phyloP scores from a whole-genome alignment of 2,888 invertebrate species.

The Aelia acuminata region DNA sequence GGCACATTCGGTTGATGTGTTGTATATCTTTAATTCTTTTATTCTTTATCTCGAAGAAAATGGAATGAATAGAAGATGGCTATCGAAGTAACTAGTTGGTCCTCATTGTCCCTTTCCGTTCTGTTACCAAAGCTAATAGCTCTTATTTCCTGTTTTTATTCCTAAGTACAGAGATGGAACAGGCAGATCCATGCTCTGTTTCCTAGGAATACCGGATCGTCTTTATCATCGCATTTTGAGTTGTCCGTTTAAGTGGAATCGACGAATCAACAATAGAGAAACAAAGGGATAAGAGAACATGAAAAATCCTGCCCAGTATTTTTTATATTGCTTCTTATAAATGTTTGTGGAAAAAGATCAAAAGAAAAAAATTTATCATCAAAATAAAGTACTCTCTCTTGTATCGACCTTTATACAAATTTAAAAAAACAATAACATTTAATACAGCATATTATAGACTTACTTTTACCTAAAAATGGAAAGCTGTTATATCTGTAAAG shows the following conservation, averaged over 20 bases:
- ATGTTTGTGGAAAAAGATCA: no score
- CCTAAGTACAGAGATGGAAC: conserved; percentile 23
- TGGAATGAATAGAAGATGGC: no score
- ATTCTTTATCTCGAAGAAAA: not conserved
- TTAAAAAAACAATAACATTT: no score
- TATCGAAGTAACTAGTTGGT: conserved; percentile 2
- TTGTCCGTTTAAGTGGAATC: not conserved
- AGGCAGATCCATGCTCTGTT: not conserved
- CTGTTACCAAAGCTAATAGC: conserved; percentile 35
- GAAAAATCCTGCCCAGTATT: not conserved
- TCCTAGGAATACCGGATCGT: not conserved
- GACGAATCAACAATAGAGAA: not conserved
- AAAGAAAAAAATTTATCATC: no score
- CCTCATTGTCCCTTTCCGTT: conserved; percentile 37
- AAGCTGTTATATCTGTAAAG: no score
- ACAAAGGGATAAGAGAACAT: not conserved
- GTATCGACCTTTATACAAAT: no score
- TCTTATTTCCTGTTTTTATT: conserved; percentile 42
- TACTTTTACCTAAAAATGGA: no score
- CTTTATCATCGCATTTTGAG: not conserved
- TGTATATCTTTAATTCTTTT: conserved; percentile 40
- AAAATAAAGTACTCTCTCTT: no score
- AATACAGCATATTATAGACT: no score
- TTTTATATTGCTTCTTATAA: no score
- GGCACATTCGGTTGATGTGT: conserved; percentile 7